Evolutionary conservation across 1,140 invertebrate genomes (phyloP), one percentile per base, ranked within the genome.

Genomic region (Pseudomyrmex sp.): DNA sequence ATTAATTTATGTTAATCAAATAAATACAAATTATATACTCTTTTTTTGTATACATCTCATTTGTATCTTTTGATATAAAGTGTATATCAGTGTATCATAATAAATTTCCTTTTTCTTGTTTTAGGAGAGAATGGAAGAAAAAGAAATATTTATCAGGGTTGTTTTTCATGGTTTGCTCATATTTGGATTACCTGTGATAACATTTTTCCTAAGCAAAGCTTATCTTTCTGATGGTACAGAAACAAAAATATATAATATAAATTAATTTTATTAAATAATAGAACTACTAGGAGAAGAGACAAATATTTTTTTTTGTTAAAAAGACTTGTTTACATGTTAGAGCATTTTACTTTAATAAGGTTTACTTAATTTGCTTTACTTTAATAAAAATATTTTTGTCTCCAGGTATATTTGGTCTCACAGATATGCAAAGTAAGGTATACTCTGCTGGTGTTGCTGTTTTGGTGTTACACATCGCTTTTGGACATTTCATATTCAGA

Each of bases 401-500:
- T 95, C 88, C 89, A 96, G 95, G 93, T 69, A 83, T 95, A 56
- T 90, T 96, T 15, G 94, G 94, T 9, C 85, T 97, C 69, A 95
- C 95, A 65, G 94, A 95, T 52, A 92, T 97, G 56, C 93, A 95
- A 15, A 97, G 96, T 83, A 97, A 97, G 93, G 96, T 97, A 61
- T 97, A 96, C 90, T 96, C 97, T 15, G 97, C 97, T 59, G 95
- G 96, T 23, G 95, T 96, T 73, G 96, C 97, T 3, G 95, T 98
- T 9, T 85, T 97, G 2, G 95, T 96, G 13, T 92, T 98, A 56
- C 97, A 98, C 91, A 85, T 97, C 59, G 96, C 96, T 9, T 88
- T 97, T 54, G 97, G 96, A n/a, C 92, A 97, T 35, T 97, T 97
- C 90, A 97, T 97, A 91, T 97, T 96, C 86, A 95, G 95, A 88